Base-by-base conservation (phyloP, 2,113 vertebrate species). In the Elephantulus edwardii region DNA sequence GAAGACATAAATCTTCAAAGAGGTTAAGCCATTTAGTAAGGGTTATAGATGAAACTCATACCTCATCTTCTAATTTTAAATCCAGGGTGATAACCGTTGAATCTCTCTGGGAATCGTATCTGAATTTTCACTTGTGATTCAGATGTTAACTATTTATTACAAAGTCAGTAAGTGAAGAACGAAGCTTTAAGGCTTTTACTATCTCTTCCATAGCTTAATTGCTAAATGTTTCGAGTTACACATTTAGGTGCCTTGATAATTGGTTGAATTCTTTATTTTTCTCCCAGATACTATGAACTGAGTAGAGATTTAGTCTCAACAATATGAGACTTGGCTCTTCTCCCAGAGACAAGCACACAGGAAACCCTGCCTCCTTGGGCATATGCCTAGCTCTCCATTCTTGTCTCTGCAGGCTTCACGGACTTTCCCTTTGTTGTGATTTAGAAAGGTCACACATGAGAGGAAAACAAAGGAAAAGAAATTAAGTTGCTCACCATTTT, bases 71-170 rank as follows among this genome's bases (percentile, higher is more conserved):
- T 66, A 79, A 88, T 58, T 70, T 75, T 74, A 74, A 54, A 60
- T 30, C 28, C 13, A 86, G 6, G 60, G 24, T 7, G 35, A 66
- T 40, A 11, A 14, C 17, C 3, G 14, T 26, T 24, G 77, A 71
- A 11, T 94, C 40, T 44, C 0, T 74, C 28, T 54, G 50, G 74
- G 5, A 54, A 52, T 17, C 30, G 6, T 33, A 64, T 30, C 24
- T 75, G 44, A 71, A 46, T 76, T 91, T 86, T 89, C 60, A 81
- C 56, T 56, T 40, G 6, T 76, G 40, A 90, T 35, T 90, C 40
- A 90, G 80, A 42, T 75, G 35, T 68, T 46, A 72, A 84, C 44
- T 24, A 88, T 54, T 38, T 24, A 88, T 54, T 38, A 78, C 35
- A 52, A 90, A 90, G 46, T 20, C 50, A 83, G 20, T 14, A 76